phyloP scores from a whole-genome alignment of 2,113 vertebrate genomes.

The Haemorhous mexicanus region DNA sequence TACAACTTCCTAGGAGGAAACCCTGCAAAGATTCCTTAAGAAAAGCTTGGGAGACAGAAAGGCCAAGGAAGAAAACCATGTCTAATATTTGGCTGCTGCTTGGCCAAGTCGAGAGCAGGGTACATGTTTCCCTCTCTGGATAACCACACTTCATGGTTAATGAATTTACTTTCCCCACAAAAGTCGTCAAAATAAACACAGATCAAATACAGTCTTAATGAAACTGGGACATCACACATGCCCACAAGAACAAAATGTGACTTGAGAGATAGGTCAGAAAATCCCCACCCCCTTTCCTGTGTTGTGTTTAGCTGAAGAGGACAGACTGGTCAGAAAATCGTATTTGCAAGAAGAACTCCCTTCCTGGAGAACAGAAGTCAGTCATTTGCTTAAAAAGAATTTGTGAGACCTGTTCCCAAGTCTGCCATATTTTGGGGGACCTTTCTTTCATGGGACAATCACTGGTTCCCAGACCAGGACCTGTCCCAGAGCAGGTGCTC shows the following conservation, averaged over 20 bases:
- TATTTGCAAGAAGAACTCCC: background rate
- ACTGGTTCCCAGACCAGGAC: background rate
- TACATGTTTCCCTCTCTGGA: background rate
- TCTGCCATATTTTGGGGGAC: background rate
- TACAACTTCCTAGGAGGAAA: background rate
- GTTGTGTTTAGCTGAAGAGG: background rate
- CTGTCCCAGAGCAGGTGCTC: background rate
- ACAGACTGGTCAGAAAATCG: background rate
- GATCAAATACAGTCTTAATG: background rate
- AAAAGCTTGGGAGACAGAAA: background rate
- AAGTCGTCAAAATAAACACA: slow-evolving; percentile 55
- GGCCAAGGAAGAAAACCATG: background rate
- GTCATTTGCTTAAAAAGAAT: background rate
- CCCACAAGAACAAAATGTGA: background rate
- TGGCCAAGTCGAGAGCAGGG: background rate
- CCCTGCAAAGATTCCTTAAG: background rate
- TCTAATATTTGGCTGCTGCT: background rate
- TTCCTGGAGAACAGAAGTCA: background rate
- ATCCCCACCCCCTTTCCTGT: background rate
- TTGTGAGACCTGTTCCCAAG: background rate
- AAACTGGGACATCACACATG: background rate
- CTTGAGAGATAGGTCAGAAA: background rate
- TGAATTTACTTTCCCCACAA: background rate
- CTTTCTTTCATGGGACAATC: background rate
- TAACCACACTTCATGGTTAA: background rate